Conservation (phyloP, 30 jellyfish, hydroid and myxozoan genomes). For the Hydra vulgaris region DNA sequence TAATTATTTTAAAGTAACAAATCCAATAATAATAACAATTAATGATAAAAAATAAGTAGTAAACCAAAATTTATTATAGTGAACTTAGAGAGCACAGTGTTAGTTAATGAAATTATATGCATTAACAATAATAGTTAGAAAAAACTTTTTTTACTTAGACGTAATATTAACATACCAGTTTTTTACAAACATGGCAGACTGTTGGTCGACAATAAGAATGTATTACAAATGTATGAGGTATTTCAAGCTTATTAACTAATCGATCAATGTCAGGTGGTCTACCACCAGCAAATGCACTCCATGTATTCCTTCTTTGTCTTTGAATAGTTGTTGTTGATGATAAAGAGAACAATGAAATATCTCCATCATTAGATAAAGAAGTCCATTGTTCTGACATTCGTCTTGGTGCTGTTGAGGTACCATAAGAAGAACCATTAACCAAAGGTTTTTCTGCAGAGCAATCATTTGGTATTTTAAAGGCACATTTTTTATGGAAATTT, state of each 20-base stretch:
- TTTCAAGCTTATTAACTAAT: constrained; percentile 66
- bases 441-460: constrained; percentile 55
- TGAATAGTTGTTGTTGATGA: constrained; percentile 18
- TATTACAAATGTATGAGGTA: constrained; percentile 85
- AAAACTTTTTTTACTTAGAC: too few species aligned
- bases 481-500: constrained; percentile 81
- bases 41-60: too few species aligned
- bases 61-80: too few species aligned
- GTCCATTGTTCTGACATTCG: constrained; percentile 60
- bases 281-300: constrained; percentile 69
- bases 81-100: too few species aligned
- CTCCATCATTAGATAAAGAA: constrained; percentile 35
- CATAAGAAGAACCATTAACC: constrained; percentile 31
- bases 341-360: constrained; percentile 7
- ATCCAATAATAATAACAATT: too few species aligned
- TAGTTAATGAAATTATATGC: too few species aligned
- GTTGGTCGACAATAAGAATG: constrained; percentile 87
- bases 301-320: constrained; percentile 60
- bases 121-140: too few species aligned
- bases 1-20: too few species aligned
- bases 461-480: constrained; percentile 79
- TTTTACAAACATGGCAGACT: constrained; percentile 72
- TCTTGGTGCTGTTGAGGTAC: constrained; percentile 36
- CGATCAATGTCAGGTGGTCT: constrained; percentile 76
- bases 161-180: constrained; percentile 54